Percentiles rank a stretch among this genome's conserved stretches.
phyloP scores from a whole-genome alignment of 2,888 invertebrate genomes.

The Bellardia bayeri region DNA sequence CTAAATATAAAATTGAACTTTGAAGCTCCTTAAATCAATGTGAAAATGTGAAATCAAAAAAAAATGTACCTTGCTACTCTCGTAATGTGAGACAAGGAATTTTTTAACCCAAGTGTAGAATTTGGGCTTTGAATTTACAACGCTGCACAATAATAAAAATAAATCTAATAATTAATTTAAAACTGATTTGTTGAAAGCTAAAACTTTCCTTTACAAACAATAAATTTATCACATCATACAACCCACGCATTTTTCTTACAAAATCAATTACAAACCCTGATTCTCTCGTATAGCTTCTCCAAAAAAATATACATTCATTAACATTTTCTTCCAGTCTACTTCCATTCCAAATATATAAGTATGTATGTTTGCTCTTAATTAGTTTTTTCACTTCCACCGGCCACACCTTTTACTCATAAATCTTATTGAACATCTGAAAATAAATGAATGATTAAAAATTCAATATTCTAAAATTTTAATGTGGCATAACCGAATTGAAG shows the following conservation, averaged over 20 bases:
- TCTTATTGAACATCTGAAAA: constrained; percentile 44
- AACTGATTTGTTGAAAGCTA: not conserved
- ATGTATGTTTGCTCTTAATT: not conserved
- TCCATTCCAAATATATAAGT: not conserved
- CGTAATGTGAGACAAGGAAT: too few species aligned
- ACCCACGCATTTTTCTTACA: not conserved
- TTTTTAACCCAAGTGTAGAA: too few species aligned
- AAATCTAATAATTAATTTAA: not conserved
- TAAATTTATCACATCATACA: constrained; percentile 2
- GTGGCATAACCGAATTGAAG: constrained; percentile 70
- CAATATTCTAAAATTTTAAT: constrained; percentile 71
- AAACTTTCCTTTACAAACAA: not conserved
- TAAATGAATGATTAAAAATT: constrained; percentile 64
- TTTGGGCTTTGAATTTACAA: too few species aligned
- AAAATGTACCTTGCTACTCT: too few species aligned
- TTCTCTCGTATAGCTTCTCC: not conserved
- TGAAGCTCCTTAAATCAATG: too few species aligned
- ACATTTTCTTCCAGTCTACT: not conserved
- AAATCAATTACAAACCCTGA: constrained; percentile 6
- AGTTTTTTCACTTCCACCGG: constrained; percentile 28
- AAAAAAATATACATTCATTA: constrained; percentile 19
- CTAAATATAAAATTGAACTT: too few species aligned
- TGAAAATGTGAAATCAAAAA: too few species aligned
- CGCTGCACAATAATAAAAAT: not conserved
- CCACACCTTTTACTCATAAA: constrained; percentile 62